Evolutionary conservation across 2,888 invertebrate species (phyloP), one percentile per base, ranked within the genome.

Genomic region (Agrochola lychnidis): DNA sequence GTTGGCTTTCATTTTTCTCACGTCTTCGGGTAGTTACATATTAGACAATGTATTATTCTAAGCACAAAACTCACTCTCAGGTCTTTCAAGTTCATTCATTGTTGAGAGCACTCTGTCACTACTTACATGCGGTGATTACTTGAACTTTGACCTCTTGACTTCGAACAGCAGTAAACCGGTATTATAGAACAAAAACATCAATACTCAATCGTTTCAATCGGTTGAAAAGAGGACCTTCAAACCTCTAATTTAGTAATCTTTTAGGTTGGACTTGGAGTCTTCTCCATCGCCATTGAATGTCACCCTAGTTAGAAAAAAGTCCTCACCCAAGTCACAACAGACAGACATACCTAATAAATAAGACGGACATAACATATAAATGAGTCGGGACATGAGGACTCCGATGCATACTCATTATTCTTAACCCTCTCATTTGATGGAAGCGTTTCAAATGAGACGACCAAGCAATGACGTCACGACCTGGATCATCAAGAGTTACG

Each of bases 91-190:
- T 66, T 61, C 36, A 48, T 48, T 57, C 48, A 64, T 57, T 53
- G 45, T 76, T 14, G 61, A 82, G 80, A 67, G 82, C 70, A 51
- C 76, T 80, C 45, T 76, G 36, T 76, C 66, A 81, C 36, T 67
- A 57, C 56, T 63, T 40, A 57, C 70, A 81, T 3, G 53, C n/a
- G 16, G 40, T 62, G 57, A 76, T 82, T 36, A 70, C 82, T 70
- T 67, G 61, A 81, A 81, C 80, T 80, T 70, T 76, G 45, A 70
- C 61, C 80, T 30, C 19, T 59, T 62, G 59, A 45, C 25, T 51
- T 75, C 14, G 10, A 40, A 66, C 59, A 69, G 30, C 59, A 64
- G 42, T 67, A 61, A 67, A 76, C 70, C 16, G n/a, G 81, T 61
- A 61, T 62, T 45, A 81, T 36, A 68, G 19, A 19, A 63, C 42